phyloP scores from a whole-genome alignment of 2,797 vertebrate species.

The Oryzias sinensis region DNA sequence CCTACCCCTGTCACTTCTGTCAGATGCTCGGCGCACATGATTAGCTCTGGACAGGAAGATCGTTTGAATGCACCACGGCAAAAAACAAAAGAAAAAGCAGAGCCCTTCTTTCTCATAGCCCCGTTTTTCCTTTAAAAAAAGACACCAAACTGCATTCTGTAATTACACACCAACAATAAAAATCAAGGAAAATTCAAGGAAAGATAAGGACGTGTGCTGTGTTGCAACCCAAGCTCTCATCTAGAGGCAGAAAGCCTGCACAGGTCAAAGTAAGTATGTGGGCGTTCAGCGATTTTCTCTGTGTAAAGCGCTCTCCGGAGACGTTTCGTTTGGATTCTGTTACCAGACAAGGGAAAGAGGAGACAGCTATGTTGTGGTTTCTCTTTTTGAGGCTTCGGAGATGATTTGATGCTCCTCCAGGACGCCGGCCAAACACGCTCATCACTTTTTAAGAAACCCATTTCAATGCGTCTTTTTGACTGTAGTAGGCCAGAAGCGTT shows the following conservation, averaged over 20 bases:
- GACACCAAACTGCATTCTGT: slow-evolving; percentile 14
- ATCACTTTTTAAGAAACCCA: slow-evolving; percentile 31
- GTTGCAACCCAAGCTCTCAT: slow-evolving; percentile 45
- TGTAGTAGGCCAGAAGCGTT: slow-evolving; percentile 24
- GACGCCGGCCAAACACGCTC: slow-evolving; percentile 42
- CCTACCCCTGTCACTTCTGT: slow-evolving; percentile 52
- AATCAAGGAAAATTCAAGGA: not conserved
- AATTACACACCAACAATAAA: slow-evolving; percentile 33
- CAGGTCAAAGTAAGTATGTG: slow-evolving; percentile 54
- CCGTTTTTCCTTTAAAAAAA: slow-evolving; percentile 15
- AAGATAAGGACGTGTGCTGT: slow-evolving; percentile 20
- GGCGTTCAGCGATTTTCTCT: slow-evolving; percentile 57
- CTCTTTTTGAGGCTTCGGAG: slow-evolving; percentile 45
- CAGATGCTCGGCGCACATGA: slow-evolving; percentile 56
- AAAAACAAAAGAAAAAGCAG: slow-evolving; percentile 28
- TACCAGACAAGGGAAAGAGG: slow-evolving; percentile 45
- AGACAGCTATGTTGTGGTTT: slow-evolving; percentile 48
- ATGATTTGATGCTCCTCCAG: slow-evolving; percentile 46
- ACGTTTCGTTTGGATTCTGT: slow-evolving; percentile 40
- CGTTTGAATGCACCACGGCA: slow-evolving; percentile 18
- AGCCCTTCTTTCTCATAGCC: slow-evolving; percentile 15
- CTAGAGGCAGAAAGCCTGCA: slow-evolving; percentile 37
- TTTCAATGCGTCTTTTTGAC: slow-evolving; percentile 24
- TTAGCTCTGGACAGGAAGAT: slow-evolving; percentile 28
- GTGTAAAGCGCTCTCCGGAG: slow-evolving; percentile 46